Conservation (phyloP, 1,140 invertebrate species). For the Magallana gigas region DNA sequence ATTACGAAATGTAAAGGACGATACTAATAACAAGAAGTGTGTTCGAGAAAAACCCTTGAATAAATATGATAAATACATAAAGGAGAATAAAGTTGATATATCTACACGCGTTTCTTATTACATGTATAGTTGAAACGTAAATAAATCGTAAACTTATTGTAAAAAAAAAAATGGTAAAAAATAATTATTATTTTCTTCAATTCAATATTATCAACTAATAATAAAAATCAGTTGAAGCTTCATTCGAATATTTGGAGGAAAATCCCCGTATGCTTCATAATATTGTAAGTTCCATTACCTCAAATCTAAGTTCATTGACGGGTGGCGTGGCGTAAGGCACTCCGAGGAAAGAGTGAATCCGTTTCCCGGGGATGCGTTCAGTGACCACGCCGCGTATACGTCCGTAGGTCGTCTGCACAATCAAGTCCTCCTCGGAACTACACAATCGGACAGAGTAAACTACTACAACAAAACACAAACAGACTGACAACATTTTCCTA, state of each 20-base stretch:
- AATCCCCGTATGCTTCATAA: too few relatives aligned
- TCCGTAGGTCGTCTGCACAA: constrained; percentile 50
- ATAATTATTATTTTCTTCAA: too few relatives aligned
- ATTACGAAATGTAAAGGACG: too few relatives aligned
- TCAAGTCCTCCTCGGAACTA: constrained; percentile 19
- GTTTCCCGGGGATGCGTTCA: constrained; percentile 80
- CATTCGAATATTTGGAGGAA: too few relatives aligned
- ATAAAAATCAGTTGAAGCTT: too few relatives aligned
- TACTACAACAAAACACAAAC: constrained; percentile 20
- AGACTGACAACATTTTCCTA: constrained; percentile 27
- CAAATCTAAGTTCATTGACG: constrained; percentile 87
- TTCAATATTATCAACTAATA: too few relatives aligned
- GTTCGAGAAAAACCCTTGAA: neutral
- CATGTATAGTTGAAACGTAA: neutral
- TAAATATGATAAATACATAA: neutral
- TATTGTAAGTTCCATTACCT: constrained; percentile 43
- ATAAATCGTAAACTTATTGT: neutral
- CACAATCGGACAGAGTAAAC: neutral
- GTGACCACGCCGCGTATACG: constrained; percentile 53
- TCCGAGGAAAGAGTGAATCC: constrained; percentile 94
- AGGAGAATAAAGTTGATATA: neutral
- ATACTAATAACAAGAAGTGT: too few relatives aligned
- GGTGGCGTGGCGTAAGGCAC: constrained; percentile 97
- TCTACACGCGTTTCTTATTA: neutral
- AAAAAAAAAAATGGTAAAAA: too few relatives aligned